Conservation (phyloP, 2,113 vertebrate genomes). For the Lepus americanus region DNA sequence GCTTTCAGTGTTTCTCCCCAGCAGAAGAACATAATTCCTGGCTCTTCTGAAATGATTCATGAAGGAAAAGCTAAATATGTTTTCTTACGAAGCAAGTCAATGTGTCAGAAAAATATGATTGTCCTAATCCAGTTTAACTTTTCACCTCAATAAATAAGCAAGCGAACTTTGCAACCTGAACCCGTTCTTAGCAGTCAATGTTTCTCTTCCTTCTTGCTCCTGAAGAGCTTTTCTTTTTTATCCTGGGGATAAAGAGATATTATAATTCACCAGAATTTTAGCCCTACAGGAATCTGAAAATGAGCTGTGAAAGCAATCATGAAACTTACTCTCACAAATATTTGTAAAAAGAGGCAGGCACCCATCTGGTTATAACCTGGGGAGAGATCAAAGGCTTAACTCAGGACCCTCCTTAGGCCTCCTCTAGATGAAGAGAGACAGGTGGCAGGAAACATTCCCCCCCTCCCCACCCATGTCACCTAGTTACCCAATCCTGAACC, state of each 20-base stretch:
- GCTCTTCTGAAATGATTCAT: constrained; percentile 80
- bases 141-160: constrained; percentile 86
- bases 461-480: too few relatives aligned
- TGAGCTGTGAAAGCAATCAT: constrained; percentile 57
- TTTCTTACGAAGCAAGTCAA: constrained; percentile 85
- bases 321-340: constrained; percentile 59
- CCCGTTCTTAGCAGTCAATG: constrained; percentile 76
- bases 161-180: constrained; percentile 81
- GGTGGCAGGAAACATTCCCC: background rate
- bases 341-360: constrained; percentile 47
- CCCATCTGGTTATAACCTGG: constrained; percentile 14
- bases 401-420: background rate
- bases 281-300: constrained; percentile 75
- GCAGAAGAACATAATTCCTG: constrained; percentile 68
- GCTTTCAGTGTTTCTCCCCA: constrained; percentile 66
- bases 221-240: constrained; percentile 78
- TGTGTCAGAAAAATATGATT: constrained; percentile 86
- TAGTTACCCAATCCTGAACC: background rate
- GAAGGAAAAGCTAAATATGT: constrained; percentile 79
- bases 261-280: constrained; percentile 78
- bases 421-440: background rate
- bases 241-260: constrained; percentile 74
- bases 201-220: constrained; percentile 81
- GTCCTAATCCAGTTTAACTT: constrained; percentile 86
- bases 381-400: background rate